phyloP scores from a whole-genome alignment of 2,888 invertebrate genomes.

The Eupithecia centaureata region DNA sequence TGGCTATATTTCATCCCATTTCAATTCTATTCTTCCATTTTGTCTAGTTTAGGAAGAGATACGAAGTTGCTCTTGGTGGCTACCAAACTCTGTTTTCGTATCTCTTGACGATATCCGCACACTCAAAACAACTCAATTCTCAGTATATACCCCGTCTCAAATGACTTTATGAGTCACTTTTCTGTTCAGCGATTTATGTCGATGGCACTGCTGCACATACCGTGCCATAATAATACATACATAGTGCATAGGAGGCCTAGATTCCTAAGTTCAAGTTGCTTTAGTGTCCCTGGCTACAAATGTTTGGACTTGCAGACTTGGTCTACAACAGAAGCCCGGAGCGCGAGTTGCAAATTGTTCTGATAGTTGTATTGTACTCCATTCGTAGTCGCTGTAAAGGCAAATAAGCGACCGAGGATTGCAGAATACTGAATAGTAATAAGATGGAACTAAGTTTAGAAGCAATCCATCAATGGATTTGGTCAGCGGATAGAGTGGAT shows the following conservation, averaged over 20 bases:
- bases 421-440: background rate
- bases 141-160: too few relatives aligned
- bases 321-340: slow-evolving; percentile 19
- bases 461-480: background rate
- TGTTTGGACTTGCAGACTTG: slow-evolving; percentile 21
- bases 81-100: too few relatives aligned
- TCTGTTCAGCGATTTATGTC: background rate
- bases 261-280: slow-evolving; percentile 4
- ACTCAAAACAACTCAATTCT: too few relatives aligned
- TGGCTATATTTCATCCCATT: too few relatives aligned
- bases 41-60: too few relatives aligned
- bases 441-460: background rate
- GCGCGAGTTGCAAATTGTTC: slow-evolving; percentile 28
- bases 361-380: slow-evolving; percentile 20
- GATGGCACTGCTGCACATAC: background rate
- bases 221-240: background rate
- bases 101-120: too few relatives aligned
- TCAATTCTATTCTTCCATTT: too few relatives aligned
- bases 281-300: slow-evolving; percentile 18
- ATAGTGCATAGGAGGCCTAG: background rate
- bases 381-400: slow-evolving; percentile 16
- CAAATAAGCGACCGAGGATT: slow-evolving; percentile 15
- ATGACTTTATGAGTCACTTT: too few relatives aligned
- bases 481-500: background rate
- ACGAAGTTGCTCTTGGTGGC: too few relatives aligned